These are phyloP conservation scores for Melanotaenia parkinsoni DNA, from an alignment of 2,797 vertebrate species.

Conservation along the genomic window DNA sequence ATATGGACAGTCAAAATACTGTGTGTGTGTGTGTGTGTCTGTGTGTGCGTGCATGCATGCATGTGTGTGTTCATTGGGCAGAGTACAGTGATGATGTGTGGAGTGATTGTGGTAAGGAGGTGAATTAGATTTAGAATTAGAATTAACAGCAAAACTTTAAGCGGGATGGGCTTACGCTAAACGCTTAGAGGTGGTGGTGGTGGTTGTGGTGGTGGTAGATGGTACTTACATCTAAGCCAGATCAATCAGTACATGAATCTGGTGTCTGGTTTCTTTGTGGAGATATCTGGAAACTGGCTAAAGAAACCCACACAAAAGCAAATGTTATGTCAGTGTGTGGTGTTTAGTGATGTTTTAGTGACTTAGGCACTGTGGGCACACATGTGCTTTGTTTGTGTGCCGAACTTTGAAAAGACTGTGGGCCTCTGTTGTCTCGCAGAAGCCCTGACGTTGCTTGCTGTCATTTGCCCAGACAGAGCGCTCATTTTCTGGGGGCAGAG, in stretches of 20 bases:
- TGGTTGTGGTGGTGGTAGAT: slow-evolving; percentile 10
- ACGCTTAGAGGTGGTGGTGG: slow-evolving; percentile 38
- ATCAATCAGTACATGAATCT: slow-evolving; percentile 37
- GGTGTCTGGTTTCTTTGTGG: slow-evolving; percentile 20
- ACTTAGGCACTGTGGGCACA: slow-evolving; percentile 48
- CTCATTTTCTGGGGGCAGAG: slow-evolving; percentile 41
- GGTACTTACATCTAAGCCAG: slow-evolving; percentile 19
- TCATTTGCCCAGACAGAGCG: slow-evolving; percentile 42
- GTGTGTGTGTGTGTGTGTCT: slow-evolving; percentile 26
- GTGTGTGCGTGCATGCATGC: slow-evolving; percentile 17
- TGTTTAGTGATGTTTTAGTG: slow-evolving; percentile 39
- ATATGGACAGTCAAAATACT: slow-evolving; percentile 52
- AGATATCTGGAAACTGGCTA: slow-evolving; percentile 13
- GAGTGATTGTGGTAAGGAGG: slow-evolving; percentile 74
- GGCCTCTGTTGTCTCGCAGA: slow-evolving; percentile 64
- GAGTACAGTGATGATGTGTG: slow-evolving; percentile 65
- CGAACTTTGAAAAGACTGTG: slow-evolving; percentile 57
- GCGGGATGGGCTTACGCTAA: slow-evolving; percentile 76
- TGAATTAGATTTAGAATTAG: slow-evolving; percentile 78
- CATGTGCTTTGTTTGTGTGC: slow-evolving; percentile 54
- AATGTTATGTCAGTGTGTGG: slow-evolving; percentile 34
- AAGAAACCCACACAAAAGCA: slow-evolving; percentile 24
- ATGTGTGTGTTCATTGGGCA: slow-evolving; percentile 26
- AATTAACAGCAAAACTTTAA: slow-evolving; percentile 73
- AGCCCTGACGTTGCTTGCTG: slow-evolving; percentile 49